Evolutionary conservation across 2,113 vertebrate genomes (phyloP), one percentile per base, ranked within the genome.

Genomic region (Carassius gibelio): DNA sequence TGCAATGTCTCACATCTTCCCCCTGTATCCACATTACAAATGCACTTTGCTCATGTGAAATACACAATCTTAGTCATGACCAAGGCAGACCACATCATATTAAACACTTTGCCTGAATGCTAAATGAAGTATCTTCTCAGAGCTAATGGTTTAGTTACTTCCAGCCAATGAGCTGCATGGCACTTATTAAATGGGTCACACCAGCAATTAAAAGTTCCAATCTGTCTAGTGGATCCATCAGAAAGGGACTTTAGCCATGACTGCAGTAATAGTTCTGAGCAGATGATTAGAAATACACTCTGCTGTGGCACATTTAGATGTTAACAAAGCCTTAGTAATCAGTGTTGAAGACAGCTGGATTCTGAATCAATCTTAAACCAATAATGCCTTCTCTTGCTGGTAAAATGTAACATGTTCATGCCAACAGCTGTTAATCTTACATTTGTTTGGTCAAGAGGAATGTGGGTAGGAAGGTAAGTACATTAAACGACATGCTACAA

Each of bases 121-220:
- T 75, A 83, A 85, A 75, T 64, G 30, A 71, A 66, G 45, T 15
- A 71, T 66, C 48, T 82, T 87, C 23, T 75, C 77, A 83, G 50
- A 71, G 36, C n/a, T 82, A 81, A 85, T 62, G 69, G 52, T 85
- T 79, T 68, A 36, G 57, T 86, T 85, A 55, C 83, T 77, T 72
- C 34, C 81, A 74, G 84, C 50, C 69, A 84, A 48, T 83, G 81
- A 38, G 69, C 34, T 9, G 5, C 52, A 66, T 10, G 38, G 62
- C 62, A 82, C 61, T 68, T 36, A 68, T 21, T 48, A 85, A 85
- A 85, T 77, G 78, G 83, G 86, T 87, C 77, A 77, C 52, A 76
- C 61, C 61, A 85, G 71, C 23, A 14, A 84, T 68, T 17, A 72
- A 59, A 78, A 48, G 66, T 79, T 55, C 68, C 34, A 74, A 42